These are phyloP conservation scores for Galerucella calmariensis DNA, from an alignment of 2,888 invertebrate species.

Conservation along the genomic window DNA sequence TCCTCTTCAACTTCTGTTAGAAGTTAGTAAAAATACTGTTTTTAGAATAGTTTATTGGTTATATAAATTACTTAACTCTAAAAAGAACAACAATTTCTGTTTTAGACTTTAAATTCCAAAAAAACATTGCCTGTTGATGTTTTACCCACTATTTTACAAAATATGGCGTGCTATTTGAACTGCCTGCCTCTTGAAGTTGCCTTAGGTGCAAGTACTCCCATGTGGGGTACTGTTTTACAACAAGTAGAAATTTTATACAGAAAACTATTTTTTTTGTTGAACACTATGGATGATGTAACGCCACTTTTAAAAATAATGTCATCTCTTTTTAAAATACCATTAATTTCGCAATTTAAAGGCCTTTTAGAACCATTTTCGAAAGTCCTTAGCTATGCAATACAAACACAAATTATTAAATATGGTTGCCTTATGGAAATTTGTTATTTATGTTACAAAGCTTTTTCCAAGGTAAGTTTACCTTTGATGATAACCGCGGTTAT, in stretches of 20 bases:
- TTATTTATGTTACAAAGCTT: slow-evolving; percentile 89
- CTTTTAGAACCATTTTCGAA: slow-evolving; percentile 96
- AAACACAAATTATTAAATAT: slow-evolving; percentile 85
- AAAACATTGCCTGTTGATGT: slow-evolving; percentile 78
- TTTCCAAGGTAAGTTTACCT: slow-evolving; percentile 73
- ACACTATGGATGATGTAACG: slow-evolving; percentile 75
- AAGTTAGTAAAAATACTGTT: slow-evolving; percentile 68
- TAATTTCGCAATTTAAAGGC: slow-evolving; percentile 83
- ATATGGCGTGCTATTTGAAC: slow-evolving; percentile 93
- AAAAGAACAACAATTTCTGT: slow-evolving; percentile 4
- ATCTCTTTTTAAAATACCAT: slow-evolving; percentile 85
- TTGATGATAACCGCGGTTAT: too few species aligned
- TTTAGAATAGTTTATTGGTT: background rate
- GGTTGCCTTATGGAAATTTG: slow-evolving; percentile 87
- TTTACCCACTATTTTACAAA: slow-evolving; percentile 84
- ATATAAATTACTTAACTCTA: background rate
- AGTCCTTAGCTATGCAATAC: slow-evolving; percentile 91
- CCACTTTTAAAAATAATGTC: slow-evolving; percentile 81
- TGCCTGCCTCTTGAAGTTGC: slow-evolving; percentile 87
- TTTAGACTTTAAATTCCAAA: slow-evolving; percentile 78
- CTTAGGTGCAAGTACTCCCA: slow-evolving; percentile 73
- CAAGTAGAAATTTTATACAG: slow-evolving; percentile 90
- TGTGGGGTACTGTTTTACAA: slow-evolving; percentile 84
- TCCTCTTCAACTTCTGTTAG: slow-evolving; percentile 90
- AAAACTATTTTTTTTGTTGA: slow-evolving; percentile 76